A percentile compares a stretch with the other conserved stretches of the same genome.
phyloP scores from a whole-genome alignment of 2,888 invertebrate genomes.

The Chrysina gloriosa region DNA sequence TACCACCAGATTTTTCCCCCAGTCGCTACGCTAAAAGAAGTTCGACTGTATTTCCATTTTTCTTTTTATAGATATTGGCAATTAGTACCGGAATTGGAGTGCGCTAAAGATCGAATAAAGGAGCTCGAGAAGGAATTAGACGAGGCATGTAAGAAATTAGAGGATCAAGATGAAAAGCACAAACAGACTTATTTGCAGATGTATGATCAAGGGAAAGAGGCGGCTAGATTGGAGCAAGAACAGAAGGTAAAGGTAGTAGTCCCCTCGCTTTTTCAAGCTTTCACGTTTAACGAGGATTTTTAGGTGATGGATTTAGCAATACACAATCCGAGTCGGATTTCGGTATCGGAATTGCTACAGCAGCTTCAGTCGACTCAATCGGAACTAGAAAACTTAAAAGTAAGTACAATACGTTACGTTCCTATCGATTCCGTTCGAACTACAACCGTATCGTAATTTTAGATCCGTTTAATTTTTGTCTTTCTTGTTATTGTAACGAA shows the following conservation, averaged over 20 bases:
- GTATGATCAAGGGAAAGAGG: constrained; percentile 83
- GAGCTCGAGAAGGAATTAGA: constrained; percentile 80
- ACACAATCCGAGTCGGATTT: constrained; percentile 75
- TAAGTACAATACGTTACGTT: constrained; percentile 63
- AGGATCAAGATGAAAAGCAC: constrained; percentile 79
- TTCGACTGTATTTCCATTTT: background rate
- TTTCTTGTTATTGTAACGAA: background rate
- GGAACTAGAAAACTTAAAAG: constrained; percentile 89
- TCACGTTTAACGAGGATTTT: background rate
- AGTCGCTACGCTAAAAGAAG: background rate
- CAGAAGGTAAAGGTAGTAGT: constrained; percentile 69
- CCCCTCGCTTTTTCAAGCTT: background rate
- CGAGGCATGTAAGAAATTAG: constrained; percentile 74
- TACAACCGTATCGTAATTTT: too few species aligned
- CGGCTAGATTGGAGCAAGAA: constrained; percentile 77
- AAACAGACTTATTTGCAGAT: constrained; percentile 84
- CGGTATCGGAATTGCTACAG: constrained; percentile 84
- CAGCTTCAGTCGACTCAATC: constrained; percentile 87
- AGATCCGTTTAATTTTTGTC: background rate
- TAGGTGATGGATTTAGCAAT: constrained; percentile 68
- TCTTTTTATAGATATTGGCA: constrained; percentile 74
- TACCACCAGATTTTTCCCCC: too few species aligned
- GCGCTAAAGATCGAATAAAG: constrained; percentile 76
- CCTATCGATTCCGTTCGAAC: too few species aligned
- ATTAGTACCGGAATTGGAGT: constrained; percentile 78